These are phyloP conservation scores for Orcinus orca DNA, from an alignment of 2,113 vertebrate species.

Conservation along the genomic window DNA sequence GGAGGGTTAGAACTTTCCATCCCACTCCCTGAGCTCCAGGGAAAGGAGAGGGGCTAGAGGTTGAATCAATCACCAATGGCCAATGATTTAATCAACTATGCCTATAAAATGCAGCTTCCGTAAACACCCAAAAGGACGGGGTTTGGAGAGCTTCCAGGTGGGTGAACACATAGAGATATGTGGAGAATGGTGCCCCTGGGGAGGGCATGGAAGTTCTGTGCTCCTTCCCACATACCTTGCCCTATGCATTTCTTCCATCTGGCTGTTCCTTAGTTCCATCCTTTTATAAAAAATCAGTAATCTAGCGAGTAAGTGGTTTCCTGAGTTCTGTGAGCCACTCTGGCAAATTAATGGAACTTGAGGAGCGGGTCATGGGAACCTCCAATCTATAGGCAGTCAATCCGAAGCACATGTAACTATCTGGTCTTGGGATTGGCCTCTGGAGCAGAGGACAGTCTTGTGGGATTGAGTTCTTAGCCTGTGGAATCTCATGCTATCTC, in stretches of 20 bases:
- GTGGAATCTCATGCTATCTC: background rate
- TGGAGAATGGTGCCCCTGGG: background rate
- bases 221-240: background rate
- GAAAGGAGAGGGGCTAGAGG: background rate
- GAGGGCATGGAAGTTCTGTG: too few relatives aligned
- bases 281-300: background rate
- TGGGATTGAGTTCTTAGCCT: background rate
- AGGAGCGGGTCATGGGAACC: background rate
- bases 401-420: background rate
- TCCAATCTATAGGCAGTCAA: background rate
- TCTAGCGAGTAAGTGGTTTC: background rate
- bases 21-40: background rate
- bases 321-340: background rate
- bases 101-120: background rate
- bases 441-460: background rate
- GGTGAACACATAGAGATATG: background rate
- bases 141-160: background rate
- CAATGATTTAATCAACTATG: background rate
- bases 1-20: background rate
- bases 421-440: background rate
- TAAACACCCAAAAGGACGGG: background rate
- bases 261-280: background rate
- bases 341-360: background rate
- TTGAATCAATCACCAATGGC: background rate
- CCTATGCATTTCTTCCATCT: background rate